Conservation (phyloP, 2,113 vertebrate species). For the Ctenomys sociabilis region DNA sequence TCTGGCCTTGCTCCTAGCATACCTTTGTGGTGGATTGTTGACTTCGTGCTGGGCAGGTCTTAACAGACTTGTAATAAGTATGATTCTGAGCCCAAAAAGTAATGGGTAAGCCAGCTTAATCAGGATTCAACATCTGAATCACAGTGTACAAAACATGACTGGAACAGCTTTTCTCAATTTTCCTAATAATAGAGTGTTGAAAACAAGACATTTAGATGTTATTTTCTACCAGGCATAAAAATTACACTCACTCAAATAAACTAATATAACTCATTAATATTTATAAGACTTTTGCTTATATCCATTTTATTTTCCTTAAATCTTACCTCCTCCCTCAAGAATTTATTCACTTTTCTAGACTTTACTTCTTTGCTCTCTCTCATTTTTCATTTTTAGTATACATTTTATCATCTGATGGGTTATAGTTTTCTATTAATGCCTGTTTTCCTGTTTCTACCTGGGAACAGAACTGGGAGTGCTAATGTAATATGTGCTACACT, state of each 20-base stretch:
- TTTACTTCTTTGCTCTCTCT: neutral
- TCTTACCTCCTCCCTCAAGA: neutral
- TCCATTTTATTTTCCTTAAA: neutral
- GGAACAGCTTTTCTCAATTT: neutral
- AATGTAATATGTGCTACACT: neutral
- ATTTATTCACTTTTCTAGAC: neutral
- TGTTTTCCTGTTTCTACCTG: neutral
- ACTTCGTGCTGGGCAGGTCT: neutral
- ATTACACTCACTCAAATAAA: neutral
- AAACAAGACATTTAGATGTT: neutral
- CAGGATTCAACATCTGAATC: neutral
- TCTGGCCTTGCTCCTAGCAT: neutral
- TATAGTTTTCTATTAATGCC: neutral
- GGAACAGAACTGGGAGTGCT: neutral
- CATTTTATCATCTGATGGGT: neutral
- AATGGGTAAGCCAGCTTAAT: slow-evolving; percentile 33
- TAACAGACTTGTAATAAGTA: slow-evolving; percentile 34
- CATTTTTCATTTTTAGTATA: neutral
- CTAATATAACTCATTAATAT: neutral
- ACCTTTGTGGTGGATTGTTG: slow-evolving; percentile 2
- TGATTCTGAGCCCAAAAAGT: neutral
- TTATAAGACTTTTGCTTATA: neutral
- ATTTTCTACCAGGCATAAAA: neutral
- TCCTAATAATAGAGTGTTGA: neutral
- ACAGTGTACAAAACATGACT: neutral